Evolutionary conservation across 2,113 vertebrate species (phyloP), one percentile per base, ranked within the genome.

Genomic region (Centropus unirufus): DNA sequence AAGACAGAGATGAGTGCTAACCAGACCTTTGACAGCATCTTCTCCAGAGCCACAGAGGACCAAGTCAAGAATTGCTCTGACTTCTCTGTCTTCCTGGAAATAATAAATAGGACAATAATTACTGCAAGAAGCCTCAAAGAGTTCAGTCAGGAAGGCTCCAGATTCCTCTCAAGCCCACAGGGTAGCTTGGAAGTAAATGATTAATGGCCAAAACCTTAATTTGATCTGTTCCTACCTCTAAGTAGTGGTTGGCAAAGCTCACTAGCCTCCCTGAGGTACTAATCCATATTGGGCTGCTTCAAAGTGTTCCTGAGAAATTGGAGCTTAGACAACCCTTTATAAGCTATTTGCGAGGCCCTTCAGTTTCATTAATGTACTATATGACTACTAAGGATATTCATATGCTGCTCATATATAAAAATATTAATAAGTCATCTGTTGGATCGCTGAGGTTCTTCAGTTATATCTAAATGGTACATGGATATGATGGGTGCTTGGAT

Each of bases 161-260:
- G 54, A 78, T 94, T 92, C 88, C 80, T 95, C 61, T 94, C 61
- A 78, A 85, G 51, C 24, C 93, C 29, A 52, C 30, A 76, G n/a
- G 14, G 54, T 95, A 96, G 80, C 66, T 89, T 83, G 62, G 80
- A 93, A 95, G 76, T 54, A 83, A 92, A 95, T 89, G 81, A 96
- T 74, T 84, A 95, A 97, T 87, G 86, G 21, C n/a, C 55, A 70
- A 83, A 92, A 83, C 76, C 90, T 69, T 86, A 73, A 87, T 93
- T 85, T 96, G 58, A 62, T 90, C 79, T 79, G 51, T 44, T 89
- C 55, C 57, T 64, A 22, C 85, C 83, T 66, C 74, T 87, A 88
- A 67, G 27, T 30, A 64, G 73, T 77, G 72, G 40, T 67, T 97
- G 88, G 88, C 63, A 87, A 84, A 94, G 58, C 74, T 82, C 61